Percentiles rank a stretch among this genome's conserved stretches.
Conservation (phyloP, 1,140 invertebrate genomes). For the Pantala flavescens region DNA sequence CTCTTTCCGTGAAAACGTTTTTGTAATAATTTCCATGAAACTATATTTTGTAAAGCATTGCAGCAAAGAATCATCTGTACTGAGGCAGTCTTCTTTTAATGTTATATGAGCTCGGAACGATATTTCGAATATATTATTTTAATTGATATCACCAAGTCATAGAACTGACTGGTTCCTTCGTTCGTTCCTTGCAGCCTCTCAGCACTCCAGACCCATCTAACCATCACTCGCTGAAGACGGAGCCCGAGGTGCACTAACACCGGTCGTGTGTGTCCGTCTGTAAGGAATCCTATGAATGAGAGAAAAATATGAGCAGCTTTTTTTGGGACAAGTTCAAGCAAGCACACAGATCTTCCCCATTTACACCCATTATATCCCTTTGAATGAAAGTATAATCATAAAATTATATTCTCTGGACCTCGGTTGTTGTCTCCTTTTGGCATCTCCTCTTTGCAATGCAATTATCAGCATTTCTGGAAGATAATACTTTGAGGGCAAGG, state of each 20-base stretch:
- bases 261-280: not conserved
- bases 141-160: slow-evolving; percentile 4
- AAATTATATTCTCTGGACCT: not conserved
- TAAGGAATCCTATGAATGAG: not conserved
- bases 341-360: slow-evolving; percentile 3
- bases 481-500: not conserved
- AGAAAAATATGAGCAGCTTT: slow-evolving; percentile 1
- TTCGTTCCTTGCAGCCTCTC: slow-evolving; percentile 41
- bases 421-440: not conserved
- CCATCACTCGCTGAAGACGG: slow-evolving; percentile 49
- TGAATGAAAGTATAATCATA: not conserved
- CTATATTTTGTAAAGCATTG: too few relatives aligned
- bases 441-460: not conserved
- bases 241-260: slow-evolving; percentile 42
- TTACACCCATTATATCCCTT: not conserved
- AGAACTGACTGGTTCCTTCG: not conserved
- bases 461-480: not conserved
- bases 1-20: too few relatives aligned
- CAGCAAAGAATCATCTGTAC: not conserved
- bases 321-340: slow-evolving; percentile 9
- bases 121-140: slow-evolving; percentile 14
- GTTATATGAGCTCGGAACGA: not conserved
- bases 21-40: too few relatives aligned
- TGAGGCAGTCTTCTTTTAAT: not conserved
- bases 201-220: slow-evolving; percentile 52